phyloP scores from a whole-genome alignment of 2,888 invertebrate species.

The Margaritifera margaritifera region DNA sequence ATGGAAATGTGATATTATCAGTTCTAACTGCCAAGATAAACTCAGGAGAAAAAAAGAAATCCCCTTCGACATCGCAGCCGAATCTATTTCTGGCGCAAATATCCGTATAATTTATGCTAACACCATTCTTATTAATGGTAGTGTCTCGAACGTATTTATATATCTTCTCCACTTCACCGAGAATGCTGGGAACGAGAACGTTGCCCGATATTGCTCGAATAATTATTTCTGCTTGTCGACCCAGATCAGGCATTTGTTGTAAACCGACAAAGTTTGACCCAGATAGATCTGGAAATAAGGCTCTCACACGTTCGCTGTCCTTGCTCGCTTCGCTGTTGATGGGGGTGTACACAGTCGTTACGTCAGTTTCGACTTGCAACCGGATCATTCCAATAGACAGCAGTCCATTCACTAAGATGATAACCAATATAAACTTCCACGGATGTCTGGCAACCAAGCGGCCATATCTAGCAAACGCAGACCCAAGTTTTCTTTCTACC shows the following conservation, averaged over 20 bases:
- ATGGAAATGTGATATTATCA: conserved; percentile 24
- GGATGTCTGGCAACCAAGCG: conserved; percentile 24
- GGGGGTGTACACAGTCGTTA: conserved; percentile 48
- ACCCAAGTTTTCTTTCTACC: conserved; percentile 23
- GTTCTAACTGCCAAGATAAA: conserved; percentile 7
- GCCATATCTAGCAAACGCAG: conserved; percentile 24
- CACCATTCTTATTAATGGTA: conserved; percentile 4
- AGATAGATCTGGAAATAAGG: conserved; percentile 25
- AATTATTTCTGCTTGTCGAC: conserved; percentile 22
- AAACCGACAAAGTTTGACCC: conserved; percentile 14
- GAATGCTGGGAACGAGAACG: conserved; percentile 8
- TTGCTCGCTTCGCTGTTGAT: conserved; percentile 40
- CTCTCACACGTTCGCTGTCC: conserved; percentile 29
- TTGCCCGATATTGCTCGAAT: conserved; percentile 7
- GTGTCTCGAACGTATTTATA: neutral
- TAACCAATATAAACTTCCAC: conserved; percentile 19
- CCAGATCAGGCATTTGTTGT: conserved; percentile 11
- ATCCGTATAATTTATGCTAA: neutral
- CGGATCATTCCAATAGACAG: conserved; percentile 35
- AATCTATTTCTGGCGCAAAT: conserved; percentile 6
- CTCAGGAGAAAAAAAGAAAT: conserved; percentile 8
- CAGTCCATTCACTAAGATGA: conserved; percentile 15
- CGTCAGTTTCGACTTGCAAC: conserved; percentile 35
- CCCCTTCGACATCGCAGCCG: conserved; percentile 17
- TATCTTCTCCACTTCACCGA: conserved; percentile 13